Conservation (phyloP, 2,797 vertebrate genomes). For the Sebastes hopkinsi region DNA sequence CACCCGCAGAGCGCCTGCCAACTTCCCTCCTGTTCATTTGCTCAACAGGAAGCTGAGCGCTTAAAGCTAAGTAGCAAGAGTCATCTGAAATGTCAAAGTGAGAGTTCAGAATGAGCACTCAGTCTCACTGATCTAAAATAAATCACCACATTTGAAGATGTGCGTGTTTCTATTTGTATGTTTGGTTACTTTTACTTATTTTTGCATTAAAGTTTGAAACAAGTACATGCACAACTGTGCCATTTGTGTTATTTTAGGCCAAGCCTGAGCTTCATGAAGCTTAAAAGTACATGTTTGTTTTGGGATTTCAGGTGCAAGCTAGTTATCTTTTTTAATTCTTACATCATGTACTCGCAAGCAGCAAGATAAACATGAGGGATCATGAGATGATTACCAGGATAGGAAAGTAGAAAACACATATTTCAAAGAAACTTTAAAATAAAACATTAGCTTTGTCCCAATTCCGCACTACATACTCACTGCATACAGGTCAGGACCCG, state of each 20-base stretch:
- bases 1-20: constrained; percentile 41
- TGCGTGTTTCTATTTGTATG: not conserved
- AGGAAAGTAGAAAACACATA: not conserved
- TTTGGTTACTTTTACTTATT: not conserved
- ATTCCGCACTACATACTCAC: not conserved
- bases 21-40: constrained; percentile 60
- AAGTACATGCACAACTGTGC: too few relatives aligned
- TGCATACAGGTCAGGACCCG: not conserved
- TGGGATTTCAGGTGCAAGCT: not conserved
- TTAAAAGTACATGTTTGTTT: not conserved
- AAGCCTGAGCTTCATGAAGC: not conserved
- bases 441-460: not conserved
- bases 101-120: not conserved
- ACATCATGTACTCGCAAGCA: not conserved
- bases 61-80: constrained; percentile 2
- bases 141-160: not conserved
- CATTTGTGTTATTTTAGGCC: not conserved
- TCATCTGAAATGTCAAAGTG: not conserved
- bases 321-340: not conserved
- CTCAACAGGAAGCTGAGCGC: constrained; percentile 75
- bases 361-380: not conserved
- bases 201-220: not conserved
- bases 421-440: not conserved
- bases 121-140: not conserved
- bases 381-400: not conserved